phyloP scores from a whole-genome alignment of 2,113 vertebrate species.

The Passer montanus region DNA sequence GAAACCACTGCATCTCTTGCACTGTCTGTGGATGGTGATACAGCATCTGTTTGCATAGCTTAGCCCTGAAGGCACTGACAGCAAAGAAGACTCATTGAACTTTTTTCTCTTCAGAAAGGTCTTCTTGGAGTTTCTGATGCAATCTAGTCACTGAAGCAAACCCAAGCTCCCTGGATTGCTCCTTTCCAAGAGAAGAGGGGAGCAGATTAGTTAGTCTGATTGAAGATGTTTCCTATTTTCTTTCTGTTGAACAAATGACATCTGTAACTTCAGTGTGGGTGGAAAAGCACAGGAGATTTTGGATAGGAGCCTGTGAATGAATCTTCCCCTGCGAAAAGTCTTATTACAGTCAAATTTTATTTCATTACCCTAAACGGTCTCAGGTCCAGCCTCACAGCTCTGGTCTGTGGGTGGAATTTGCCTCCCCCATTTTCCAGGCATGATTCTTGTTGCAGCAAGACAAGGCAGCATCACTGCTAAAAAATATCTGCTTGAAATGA shows the following conservation, averaged over 20 bases:
- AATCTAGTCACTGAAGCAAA: background rate
- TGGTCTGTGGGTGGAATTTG: background rate
- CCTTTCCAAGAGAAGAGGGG: background rate
- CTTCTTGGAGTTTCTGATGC: background rate
- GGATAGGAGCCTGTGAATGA: accelerated
- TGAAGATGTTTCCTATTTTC: background rate
- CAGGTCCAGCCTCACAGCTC: background rate
- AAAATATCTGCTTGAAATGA: background rate
- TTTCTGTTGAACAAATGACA: background rate
- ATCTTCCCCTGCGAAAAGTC: background rate
- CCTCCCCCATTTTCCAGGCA: background rate
- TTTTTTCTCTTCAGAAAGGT: background rate
- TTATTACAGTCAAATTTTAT: background rate
- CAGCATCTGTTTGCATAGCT: background rate
- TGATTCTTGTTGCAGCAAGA: background rate
- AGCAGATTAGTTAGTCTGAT: background rate
- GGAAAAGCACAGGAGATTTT: background rate
- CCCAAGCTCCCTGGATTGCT: background rate
- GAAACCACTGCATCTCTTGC: background rate
- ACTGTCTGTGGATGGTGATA: background rate
- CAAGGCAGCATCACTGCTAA: background rate
- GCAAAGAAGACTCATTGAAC: background rate
- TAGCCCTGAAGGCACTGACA: background rate
- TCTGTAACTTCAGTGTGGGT: background rate
- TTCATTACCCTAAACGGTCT: background rate